Conservation (phyloP, 2,113 vertebrate species). For the Muntiacus muntjak region DNA sequence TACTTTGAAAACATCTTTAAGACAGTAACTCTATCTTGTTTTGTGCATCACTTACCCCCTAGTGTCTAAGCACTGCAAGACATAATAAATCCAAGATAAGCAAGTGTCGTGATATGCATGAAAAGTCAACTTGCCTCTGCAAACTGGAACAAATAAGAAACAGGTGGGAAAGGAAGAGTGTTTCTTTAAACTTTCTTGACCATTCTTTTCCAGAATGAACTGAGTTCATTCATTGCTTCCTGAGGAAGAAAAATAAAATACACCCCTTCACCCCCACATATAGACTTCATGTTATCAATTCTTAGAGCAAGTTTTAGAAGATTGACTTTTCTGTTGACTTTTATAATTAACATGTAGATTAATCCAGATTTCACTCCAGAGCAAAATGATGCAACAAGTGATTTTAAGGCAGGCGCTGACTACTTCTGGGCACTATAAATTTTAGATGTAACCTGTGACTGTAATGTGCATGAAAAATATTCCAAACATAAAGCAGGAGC, state of each 20-base stretch:
- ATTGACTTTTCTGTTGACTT: neutral
- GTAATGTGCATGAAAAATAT: neutral
- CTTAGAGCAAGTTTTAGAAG: neutral
- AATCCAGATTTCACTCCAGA: neutral
- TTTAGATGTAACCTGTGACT: neutral
- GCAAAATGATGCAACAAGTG: neutral
- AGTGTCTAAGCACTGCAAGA: neutral
- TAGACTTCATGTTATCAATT: neutral
- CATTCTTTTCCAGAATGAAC: neutral
- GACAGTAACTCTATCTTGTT: neutral
- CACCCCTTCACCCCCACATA: neutral
- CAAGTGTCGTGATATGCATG: neutral
- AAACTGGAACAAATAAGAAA: neutral
- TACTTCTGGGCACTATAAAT: neutral
- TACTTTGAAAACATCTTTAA: neutral
- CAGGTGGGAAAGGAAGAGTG: neutral
- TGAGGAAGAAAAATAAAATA: neutral
- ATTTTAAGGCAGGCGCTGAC: neutral
- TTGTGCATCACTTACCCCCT: neutral
- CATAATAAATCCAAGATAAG: neutral
- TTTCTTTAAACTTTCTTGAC: neutral
- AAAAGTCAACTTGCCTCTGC: neutral
- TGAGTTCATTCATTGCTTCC: neutral
- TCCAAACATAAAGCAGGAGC: neutral
- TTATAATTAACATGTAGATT: neutral